Evolutionary conservation across 2,888 invertebrate genomes (phyloP), one percentile per base, ranked within the genome.

Genomic region (Pollenia amentaria): DNA sequence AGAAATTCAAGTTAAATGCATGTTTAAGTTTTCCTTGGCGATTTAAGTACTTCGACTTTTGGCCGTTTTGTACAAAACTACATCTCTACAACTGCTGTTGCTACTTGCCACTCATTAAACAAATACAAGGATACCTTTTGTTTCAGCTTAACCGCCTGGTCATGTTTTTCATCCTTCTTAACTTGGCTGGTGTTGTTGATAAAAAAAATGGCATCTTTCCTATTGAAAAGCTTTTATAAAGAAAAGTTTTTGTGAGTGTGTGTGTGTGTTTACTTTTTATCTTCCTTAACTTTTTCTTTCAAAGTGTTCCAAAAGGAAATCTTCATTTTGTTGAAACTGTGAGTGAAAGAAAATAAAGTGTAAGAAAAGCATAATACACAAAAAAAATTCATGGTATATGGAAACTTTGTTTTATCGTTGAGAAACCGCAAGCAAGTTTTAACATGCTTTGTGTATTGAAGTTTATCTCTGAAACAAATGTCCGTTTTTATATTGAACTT

Each of bases 1-100:
- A 84, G 87, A 89, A 89, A 88, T 87, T 86, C 88, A 87, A 87
- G 75, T 85, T 89, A 87, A 89, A 89, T 89, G 88, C 88, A 88
- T 78, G 88, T 86, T 89, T 89, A 88, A 89, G 88, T 88, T 88
- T 84, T 88, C 89, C 88, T 88, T 51, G 38, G 87, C 80, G 88
- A 88, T 85, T 89, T 84, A 85, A 81, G 84, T 87, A 87, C 87
- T 87, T 84, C 81, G 65, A 73, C 67, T 84, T 84, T 70, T 69
- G 62, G 67, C 80, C 62, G 72, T 72, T 79, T 69, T 64, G 65
- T n/a, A 38, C 38, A 18, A 51, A 16, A 64, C 29, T 14, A 67
- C 53, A 38, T 64, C 6, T 73, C 46, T 65, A 38, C 42, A 60
- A 42, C 16, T 84, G 38, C 40, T 73, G 46, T 46, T 69, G 44